Evolutionary conservation across 2,113 vertebrate species (phyloP).

Genomic region (Hippopotamus amphibius): DNA sequence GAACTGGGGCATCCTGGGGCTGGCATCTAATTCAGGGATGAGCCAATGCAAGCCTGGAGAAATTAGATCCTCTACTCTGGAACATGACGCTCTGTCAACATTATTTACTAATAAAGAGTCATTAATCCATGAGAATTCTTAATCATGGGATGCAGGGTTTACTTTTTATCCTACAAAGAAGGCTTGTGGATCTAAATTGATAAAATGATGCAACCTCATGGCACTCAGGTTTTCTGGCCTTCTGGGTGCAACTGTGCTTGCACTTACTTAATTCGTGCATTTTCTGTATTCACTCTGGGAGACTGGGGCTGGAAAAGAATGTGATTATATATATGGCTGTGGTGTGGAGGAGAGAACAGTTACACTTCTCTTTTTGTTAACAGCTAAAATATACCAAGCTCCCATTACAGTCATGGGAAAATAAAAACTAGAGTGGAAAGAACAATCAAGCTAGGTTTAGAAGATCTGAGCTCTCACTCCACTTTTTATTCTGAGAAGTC

Average conservation of each 20-base stretch:
- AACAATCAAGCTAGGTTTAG: neutral
- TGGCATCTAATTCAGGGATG: neutral
- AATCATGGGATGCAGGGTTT: neutral
- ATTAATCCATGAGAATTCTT: neutral
- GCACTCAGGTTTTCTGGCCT: neutral
- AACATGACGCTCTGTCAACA: neutral
- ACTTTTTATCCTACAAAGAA: neutral
- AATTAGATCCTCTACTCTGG: neutral
- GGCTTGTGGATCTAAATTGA: neutral
- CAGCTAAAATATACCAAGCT: neutral
- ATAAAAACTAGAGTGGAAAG: neutral
- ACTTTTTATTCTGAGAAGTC: neutral
- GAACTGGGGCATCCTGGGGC: neutral
- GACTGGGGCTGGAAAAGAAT: neutral
- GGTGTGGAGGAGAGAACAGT: neutral
- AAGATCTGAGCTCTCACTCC: neutral
- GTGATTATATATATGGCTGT: neutral
- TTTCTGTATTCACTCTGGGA: neutral
- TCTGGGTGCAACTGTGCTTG: neutral
- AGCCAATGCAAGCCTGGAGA: neutral
- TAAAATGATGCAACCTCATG: fast-evolving
- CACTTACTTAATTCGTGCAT: neutral
- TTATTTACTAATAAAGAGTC: neutral
- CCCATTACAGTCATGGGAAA: neutral
- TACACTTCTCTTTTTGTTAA: neutral